Conservation (phyloP, 2,888 invertebrate species). For the Agonopterix subpropinquella region DNA sequence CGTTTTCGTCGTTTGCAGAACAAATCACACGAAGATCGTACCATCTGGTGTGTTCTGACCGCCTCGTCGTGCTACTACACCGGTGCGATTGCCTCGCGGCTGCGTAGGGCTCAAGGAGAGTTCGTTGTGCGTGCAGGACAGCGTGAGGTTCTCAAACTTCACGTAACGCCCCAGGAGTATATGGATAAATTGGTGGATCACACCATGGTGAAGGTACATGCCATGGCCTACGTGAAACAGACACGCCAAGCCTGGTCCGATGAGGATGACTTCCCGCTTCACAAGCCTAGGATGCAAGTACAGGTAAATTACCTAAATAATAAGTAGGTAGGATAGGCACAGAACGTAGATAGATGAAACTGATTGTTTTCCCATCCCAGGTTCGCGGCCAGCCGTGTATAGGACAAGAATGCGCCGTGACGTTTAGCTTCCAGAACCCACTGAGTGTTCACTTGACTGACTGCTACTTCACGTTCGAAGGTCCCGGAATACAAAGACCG, state of each 20-base stretch:
- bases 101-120: conserved; percentile 78
- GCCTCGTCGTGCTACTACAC: conserved; percentile 82
- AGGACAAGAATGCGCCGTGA: conserved; percentile 70
- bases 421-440: conserved; percentile 81
- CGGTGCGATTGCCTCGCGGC: conserved; percentile 78
- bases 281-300: conserved; percentile 80
- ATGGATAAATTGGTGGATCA: conserved; percentile 82
- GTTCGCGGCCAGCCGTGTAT: conserved; percentile 67
- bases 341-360: not conserved
- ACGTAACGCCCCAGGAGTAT: conserved; percentile 80
- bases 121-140: conserved; percentile 78
- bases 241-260: conserved; percentile 85
- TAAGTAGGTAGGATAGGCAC: not conserved
- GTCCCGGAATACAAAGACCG: conserved; percentile 79
- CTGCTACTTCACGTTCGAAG: conserved; percentile 82
- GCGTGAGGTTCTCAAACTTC: conserved; percentile 77
- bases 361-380: conserved; percentile 23
- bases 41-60: conserved; percentile 77
- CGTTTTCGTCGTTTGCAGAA: conserved; percentile 51
- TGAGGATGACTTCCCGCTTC: conserved; percentile 82
- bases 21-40: conserved; percentile 77
- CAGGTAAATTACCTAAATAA: conserved; percentile 45
- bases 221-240: conserved; percentile 82
- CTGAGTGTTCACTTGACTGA: conserved; percentile 77
- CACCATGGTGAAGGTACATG: conserved; percentile 81